phyloP scores from a whole-genome alignment of 2,888 invertebrate genomes.

The Epirrita christyi region DNA sequence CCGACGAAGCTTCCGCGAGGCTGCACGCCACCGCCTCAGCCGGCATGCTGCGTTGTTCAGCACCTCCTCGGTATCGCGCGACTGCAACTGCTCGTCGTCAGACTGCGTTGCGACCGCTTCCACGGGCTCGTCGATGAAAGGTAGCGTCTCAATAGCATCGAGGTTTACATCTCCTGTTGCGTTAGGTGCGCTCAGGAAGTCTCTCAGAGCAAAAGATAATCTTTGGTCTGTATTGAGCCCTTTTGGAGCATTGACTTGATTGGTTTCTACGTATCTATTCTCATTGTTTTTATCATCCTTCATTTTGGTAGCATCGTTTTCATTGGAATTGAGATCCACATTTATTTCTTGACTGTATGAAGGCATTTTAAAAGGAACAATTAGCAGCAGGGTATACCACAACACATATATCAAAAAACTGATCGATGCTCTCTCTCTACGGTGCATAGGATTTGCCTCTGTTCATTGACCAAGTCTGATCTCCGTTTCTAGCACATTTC shows the following conservation, averaged over 20 bases:
- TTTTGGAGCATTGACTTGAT: constrained; percentile 53
- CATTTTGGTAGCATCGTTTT: constrained; percentile 59
- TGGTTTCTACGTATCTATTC: constrained; percentile 51
- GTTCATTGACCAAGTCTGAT: constrained; percentile 19
- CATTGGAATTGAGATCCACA: constrained; percentile 70
- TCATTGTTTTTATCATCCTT: constrained; percentile 58
- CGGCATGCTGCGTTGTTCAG: constrained; percentile 77
- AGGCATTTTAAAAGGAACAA: constrained; percentile 62
- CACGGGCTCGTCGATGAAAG: constrained; percentile 71
- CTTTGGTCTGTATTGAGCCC: constrained; percentile 67
- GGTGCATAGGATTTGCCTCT: constrained; percentile 15
- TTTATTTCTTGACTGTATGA: constrained; percentile 75
- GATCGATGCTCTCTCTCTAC: constrained; percentile 3
- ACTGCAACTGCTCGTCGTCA: constrained; percentile 62
- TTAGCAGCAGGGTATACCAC: neutral
- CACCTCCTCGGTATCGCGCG: constrained; percentile 68
- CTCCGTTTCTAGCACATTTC: constrained; percentile 25
- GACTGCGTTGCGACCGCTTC: constrained; percentile 58
- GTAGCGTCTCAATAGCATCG: constrained; percentile 48
- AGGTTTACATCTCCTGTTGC: constrained; percentile 12
- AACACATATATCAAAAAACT: neutral
- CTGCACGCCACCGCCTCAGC: constrained; percentile 79
- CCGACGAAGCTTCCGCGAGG: constrained; percentile 77
- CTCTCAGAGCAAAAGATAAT: constrained; percentile 69
- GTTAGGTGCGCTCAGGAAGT: constrained; percentile 62